A percentile compares a stretch with the other conserved stretches of the same genome.
Conservation (phyloP, 2,797 vertebrate species). For the Cynopterus sphinx region DNA sequence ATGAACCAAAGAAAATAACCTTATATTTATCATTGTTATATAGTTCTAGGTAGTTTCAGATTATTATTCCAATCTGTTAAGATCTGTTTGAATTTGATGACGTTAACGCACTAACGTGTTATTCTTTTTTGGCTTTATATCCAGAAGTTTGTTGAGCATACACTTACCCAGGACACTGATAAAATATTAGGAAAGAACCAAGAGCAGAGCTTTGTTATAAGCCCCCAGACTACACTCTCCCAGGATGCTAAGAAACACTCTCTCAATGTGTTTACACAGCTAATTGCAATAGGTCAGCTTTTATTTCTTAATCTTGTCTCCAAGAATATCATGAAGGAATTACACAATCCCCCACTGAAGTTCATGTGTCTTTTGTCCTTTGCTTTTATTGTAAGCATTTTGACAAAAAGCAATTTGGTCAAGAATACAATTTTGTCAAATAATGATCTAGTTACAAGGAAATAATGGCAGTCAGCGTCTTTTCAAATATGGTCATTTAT, state of each 20-base stretch:
- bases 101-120: not conserved
- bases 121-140: not conserved
- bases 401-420: not conserved
- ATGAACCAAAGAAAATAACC: not conserved
- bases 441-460: not conserved
- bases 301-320: not conserved
- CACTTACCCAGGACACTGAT: not conserved
- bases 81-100: not conserved
- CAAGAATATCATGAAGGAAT: not conserved
- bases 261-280: not conserved
- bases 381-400: constrained; percentile 45
- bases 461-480: not conserved
- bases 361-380: not conserved
- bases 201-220: not conserved
- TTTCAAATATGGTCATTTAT: not conserved
- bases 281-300: not conserved
- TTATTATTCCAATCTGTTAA: not conserved
- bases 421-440: constrained; percentile 1
- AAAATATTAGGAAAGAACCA: not conserved
- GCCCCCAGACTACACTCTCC: not conserved
- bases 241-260: not conserved
- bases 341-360: not conserved
- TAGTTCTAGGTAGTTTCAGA: not conserved
- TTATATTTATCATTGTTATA: not conserved
- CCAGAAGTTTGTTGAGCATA: not conserved